These are phyloP conservation scores for Phrynocephalus versicolor DNA, from an alignment of 2,113 vertebrate species.

Conservation along the genomic window DNA sequence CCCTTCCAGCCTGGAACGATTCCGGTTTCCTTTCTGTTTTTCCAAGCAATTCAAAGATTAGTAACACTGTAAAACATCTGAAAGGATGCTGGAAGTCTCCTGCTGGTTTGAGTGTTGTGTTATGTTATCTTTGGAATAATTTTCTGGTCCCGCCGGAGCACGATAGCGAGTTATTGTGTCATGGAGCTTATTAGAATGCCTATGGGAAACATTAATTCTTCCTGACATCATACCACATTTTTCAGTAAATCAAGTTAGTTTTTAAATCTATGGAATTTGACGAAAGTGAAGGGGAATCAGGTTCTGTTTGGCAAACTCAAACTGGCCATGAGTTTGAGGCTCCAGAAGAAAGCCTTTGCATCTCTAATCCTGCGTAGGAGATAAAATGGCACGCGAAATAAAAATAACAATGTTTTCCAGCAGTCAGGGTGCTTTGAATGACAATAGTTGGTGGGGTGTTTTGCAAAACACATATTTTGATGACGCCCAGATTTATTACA, in stretches of 20 bases:
- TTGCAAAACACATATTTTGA: constrained; percentile 70
- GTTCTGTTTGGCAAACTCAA: constrained; percentile 47
- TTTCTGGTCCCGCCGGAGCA: constrained; percentile 80
- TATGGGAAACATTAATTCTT: constrained; percentile 79
- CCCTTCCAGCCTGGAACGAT: constrained; percentile 80
- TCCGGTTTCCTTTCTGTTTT: constrained; percentile 79
- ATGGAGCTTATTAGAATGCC: constrained; percentile 83
- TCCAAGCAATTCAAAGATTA: constrained; percentile 81
- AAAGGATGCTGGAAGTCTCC: constrained; percentile 85
- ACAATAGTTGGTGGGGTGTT: constrained; percentile 58
- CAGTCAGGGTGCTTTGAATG: constrained; percentile 23
- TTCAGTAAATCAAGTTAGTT: constrained; percentile 72
- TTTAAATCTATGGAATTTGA: constrained; percentile 56
- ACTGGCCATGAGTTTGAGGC: constrained; percentile 11
- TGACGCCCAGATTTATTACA: constrained; percentile 68
- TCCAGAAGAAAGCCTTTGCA: constrained; percentile 30
- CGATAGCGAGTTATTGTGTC: constrained; percentile 82
- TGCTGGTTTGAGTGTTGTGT: constrained; percentile 82
- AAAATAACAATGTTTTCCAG: constrained; percentile 53
- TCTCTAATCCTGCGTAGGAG: constrained; percentile 30
- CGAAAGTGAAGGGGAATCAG: constrained; percentile 53
- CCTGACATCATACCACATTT: constrained; percentile 76
- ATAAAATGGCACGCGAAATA: not conserved
- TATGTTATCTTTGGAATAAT: constrained; percentile 91
- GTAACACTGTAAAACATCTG: constrained; percentile 89